Evolutionary conservation across 1,140 invertebrate genomes (phyloP), one percentile per base, ranked within the genome.

Genomic region (Mya arenaria): DNA sequence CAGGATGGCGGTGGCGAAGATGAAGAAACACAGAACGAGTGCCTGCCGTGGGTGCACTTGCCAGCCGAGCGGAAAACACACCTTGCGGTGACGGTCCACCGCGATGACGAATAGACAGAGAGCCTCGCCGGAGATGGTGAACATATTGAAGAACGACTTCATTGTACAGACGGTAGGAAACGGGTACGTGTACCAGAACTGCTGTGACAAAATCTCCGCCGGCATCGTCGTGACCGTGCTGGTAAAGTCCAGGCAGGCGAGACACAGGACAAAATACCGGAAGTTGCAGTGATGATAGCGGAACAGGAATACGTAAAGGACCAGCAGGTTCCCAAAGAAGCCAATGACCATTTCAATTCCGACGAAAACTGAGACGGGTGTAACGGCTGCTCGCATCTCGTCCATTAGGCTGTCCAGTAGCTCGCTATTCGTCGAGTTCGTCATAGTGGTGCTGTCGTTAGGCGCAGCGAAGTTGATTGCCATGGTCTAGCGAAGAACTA

Each of bases 131-230:
- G 82, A 60, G 13, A 85, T 82, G 30, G 84, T 86, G 56, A 88
- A 87, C n/a, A 83, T 62, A 58, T 85, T 86, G 5, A 85, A 79
- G 37, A 81, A 82, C 15, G 81, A 48, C 17, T 85, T 56, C 1
- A 82, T 48, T 63, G 86, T 85, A 48, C 87, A 88, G 23, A 85
- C n/a, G 25, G 44, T 32, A 17, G 66, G 32, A 4, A 36, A 32
- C 13, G 82, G 82, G 77, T 87, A 88, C 0, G 74, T 86, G 83
- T 85, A 88, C 82, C 86, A 87, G 71, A 69, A 78, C 19, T 37
- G 66, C 63, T 86, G 84, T 58, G 82, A 83, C 0, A 87, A 55
- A n/a, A 87, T 82, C 62, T 88, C 87, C 10, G 74, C 84, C 34
- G 87, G 87, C 23, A 88, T 86, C 25, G 79, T 80, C 0, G 86